Evolutionary conservation across 2,113 vertebrate genomes (phyloP).

Genomic region (Marcusenius ussheri): DNA sequence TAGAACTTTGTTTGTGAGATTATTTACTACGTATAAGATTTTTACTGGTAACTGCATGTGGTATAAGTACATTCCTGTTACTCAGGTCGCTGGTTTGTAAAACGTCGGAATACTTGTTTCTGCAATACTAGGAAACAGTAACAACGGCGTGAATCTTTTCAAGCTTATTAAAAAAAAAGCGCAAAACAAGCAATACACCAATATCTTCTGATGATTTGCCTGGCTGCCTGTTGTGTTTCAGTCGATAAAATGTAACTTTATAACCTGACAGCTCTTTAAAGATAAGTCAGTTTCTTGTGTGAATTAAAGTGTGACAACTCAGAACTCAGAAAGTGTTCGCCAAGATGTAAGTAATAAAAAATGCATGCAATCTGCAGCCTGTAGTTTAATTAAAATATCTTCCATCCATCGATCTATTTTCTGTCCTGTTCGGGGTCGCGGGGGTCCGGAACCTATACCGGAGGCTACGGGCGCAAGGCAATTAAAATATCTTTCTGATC

Average conservation of each 20-base stretch:
- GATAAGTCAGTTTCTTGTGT: conserved; percentile 27
- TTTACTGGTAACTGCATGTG: not conserved
- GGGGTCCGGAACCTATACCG: not conserved
- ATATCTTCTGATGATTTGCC: conserved; percentile 17
- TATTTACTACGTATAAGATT: not conserved
- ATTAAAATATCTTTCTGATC: not conserved
- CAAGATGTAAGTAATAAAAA: not conserved
- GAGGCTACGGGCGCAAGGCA: not conserved
- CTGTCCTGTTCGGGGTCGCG: not conserved
- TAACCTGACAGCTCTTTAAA: conserved; percentile 27
- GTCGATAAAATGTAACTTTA: conserved; percentile 24
- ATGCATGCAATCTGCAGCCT: not conserved
- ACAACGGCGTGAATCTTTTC: not conserved
- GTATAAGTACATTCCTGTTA: not conserved
- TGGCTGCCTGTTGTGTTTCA: conserved; percentile 19
- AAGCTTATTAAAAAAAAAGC: conserved; percentile 6
- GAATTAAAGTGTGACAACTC: conserved; percentile 20
- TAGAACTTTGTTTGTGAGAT: not conserved
- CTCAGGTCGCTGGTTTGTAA: not conserved
- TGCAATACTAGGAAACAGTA: not conserved
- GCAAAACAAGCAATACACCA: conserved; percentile 6
- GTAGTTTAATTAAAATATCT: not conserved
- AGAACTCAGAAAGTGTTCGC: conserved; percentile 11
- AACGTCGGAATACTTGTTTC: not conserved
- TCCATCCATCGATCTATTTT: not conserved